Evolutionary conservation across 2,113 vertebrate genomes (phyloP).

Genomic region (Lophura nycthemera): DNA sequence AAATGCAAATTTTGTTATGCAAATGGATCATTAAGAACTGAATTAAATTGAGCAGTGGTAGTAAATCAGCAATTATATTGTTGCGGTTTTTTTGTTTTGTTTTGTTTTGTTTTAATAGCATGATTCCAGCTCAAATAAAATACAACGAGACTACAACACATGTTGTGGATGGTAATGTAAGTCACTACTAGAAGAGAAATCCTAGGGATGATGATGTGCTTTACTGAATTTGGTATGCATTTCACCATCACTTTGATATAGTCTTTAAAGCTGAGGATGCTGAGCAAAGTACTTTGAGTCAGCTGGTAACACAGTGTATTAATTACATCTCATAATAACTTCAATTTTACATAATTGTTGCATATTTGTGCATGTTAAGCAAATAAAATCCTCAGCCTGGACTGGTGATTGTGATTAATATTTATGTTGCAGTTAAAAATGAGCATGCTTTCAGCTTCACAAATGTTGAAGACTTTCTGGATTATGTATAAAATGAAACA

Average conservation of each 20-base stretch:
- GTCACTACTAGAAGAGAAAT: neutral
- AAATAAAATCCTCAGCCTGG: constrained; percentile 60
- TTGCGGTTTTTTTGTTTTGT: neutral
- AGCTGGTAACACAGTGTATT: constrained; percentile 36
- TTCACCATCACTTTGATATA: constrained; percentile 31
- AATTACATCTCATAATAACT: constrained; percentile 50
- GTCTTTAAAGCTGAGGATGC: constrained; percentile 24
- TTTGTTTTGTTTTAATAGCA: constrained; percentile 10
- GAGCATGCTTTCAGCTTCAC: constrained; percentile 52
- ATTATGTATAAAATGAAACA: constrained; percentile 40
- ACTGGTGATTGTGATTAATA: constrained; percentile 69
- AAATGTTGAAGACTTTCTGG: constrained; percentile 50
- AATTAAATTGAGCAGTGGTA: constrained; percentile 73
- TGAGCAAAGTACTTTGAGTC: constrained; percentile 35
- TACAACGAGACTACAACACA: neutral
- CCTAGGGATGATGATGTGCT: neutral
- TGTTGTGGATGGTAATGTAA: neutral
- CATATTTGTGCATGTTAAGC: constrained; percentile 44
- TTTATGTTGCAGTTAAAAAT: constrained; percentile 68
- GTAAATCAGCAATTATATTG: constrained; percentile 71
- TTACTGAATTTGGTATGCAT: constrained; percentile 14
- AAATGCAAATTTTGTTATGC: constrained; percentile 73
- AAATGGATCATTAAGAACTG: constrained; percentile 72
- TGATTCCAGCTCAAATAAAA: constrained; percentile 58
- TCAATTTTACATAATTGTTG: constrained; percentile 49